These are phyloP conservation scores for Graptemys geographica DNA, from an alignment of 2,797 vertebrate genomes.

Conservation along the genomic window DNA sequence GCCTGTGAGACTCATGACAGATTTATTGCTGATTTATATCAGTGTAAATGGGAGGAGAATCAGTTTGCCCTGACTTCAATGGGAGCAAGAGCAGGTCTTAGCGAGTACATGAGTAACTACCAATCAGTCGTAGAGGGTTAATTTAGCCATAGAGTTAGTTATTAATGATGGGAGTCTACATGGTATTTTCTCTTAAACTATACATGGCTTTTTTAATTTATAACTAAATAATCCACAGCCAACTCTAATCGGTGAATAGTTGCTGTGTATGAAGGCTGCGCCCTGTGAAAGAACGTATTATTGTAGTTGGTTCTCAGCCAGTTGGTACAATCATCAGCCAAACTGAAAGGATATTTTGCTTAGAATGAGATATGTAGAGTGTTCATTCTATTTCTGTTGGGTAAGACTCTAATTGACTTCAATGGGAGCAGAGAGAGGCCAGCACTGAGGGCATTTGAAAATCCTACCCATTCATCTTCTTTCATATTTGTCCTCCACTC, in stretches of 20 bases:
- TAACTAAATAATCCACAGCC: too few species aligned
- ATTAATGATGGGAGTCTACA: background rate
- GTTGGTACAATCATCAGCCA: background rate
- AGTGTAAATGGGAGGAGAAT: background rate
- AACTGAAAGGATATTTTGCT: background rate
- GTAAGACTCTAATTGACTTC: background rate
- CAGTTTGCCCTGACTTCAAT: background rate
- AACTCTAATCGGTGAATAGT: background rate
- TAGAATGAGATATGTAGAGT: background rate
- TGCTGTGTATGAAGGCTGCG: background rate
- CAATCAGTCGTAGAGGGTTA: background rate
- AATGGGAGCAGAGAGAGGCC: background rate
- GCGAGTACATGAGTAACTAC: background rate
- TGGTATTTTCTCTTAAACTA: accelerated
- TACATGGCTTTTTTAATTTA: background rate
- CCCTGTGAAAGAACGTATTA: background rate
- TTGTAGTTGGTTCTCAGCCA: background rate
- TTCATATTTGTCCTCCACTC: background rate
- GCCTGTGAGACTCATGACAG: background rate
- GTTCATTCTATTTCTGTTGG: background rate
- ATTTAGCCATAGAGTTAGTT: background rate
- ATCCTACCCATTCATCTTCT: background rate
- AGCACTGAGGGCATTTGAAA: background rate
- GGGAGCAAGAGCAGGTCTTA: background rate
- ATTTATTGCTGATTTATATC: background rate